These are phyloP conservation scores for Edolisoma coerulescens DNA, from an alignment of 2,113 vertebrate species.

Conservation along the genomic window DNA sequence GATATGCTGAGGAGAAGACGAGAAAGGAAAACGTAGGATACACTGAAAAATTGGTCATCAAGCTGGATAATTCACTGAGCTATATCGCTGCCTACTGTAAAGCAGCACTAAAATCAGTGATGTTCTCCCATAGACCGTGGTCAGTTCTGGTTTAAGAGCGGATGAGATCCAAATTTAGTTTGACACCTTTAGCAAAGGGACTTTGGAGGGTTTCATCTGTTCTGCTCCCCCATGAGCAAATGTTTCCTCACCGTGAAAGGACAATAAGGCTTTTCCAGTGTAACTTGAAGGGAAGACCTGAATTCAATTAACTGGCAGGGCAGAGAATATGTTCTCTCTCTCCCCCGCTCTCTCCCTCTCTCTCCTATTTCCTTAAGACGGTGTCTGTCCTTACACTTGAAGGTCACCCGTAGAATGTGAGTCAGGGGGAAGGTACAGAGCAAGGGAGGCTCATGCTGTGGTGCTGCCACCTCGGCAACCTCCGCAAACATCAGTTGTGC, in stretches of 20 bases:
- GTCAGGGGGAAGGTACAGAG: neutral
- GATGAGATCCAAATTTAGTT: neutral
- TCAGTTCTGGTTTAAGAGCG: neutral
- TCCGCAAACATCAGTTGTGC: conserved; percentile 5
- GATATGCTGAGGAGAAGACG: neutral
- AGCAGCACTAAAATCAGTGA: neutral
- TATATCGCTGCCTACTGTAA: neutral
- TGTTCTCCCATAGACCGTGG: rapidly evolving
- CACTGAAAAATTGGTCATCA: neutral
- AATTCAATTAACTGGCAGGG: conserved; percentile 41
- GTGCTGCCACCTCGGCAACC: neutral
- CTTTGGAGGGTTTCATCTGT: neutral
- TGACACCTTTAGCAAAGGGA: neutral
- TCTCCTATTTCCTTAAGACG: neutral
- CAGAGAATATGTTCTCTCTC: conserved; percentile 21
- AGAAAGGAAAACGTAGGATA: neutral
- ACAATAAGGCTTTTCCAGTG: conserved; percentile 21
- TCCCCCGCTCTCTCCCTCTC: neutral
- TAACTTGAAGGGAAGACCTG: conserved; percentile 5
- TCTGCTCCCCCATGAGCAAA: neutral
- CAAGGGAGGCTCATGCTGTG: neutral
- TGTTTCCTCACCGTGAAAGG: neutral
- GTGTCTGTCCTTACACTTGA: conserved; percentile 1
- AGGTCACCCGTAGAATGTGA: neutral
- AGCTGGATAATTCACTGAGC: neutral